phyloP scores from a whole-genome alignment of 2,888 invertebrate genomes.

The Escarpia spicata region DNA sequence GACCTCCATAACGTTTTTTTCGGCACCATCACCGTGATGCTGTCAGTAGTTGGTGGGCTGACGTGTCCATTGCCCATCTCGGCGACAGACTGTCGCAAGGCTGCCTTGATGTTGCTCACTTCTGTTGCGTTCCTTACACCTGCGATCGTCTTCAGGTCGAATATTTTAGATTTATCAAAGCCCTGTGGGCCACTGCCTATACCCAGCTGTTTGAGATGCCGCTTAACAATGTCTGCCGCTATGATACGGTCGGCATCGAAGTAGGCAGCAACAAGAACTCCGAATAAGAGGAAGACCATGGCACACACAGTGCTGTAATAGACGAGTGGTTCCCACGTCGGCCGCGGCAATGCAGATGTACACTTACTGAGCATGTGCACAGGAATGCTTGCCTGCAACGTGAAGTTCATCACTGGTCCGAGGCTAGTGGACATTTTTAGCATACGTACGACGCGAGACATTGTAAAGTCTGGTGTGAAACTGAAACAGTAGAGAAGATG shows the following conservation, averaged over 20 bases:
- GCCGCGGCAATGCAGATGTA: slow-evolving; percentile 76
- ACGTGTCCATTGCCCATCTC: neutral
- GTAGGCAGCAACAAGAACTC: slow-evolving; percentile 75
- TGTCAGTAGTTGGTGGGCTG: neutral
- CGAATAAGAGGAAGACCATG: slow-evolving; percentile 72
- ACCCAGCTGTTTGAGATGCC: slow-evolving; percentile 45
- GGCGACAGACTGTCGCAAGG: neutral
- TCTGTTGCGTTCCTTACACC: slow-evolving; percentile 35
- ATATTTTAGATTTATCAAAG: slow-evolving; percentile 69
- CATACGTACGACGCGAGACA: slow-evolving; percentile 75
- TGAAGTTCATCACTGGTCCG: slow-evolving; percentile 72
- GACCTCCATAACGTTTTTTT: neutral
- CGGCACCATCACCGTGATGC: neutral
- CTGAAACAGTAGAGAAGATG: slow-evolving; percentile 53
- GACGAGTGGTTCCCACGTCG: slow-evolving; percentile 79
- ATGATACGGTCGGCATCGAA: slow-evolving; percentile 79
- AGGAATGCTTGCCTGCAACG: slow-evolving; percentile 76
- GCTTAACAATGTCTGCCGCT: slow-evolving; percentile 61
- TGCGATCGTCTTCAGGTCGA: slow-evolving; percentile 62
- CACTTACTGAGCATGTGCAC: slow-evolving; percentile 76
- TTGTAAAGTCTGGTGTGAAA: slow-evolving; percentile 88
- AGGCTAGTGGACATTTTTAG: slow-evolving; percentile 64
- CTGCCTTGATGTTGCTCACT: neutral
- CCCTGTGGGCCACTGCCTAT: slow-evolving; percentile 72
- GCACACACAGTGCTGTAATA: slow-evolving; percentile 70